phyloP scores from a whole-genome alignment of 2,797 vertebrate species.

The Cynodonichthys magdalenae region DNA sequence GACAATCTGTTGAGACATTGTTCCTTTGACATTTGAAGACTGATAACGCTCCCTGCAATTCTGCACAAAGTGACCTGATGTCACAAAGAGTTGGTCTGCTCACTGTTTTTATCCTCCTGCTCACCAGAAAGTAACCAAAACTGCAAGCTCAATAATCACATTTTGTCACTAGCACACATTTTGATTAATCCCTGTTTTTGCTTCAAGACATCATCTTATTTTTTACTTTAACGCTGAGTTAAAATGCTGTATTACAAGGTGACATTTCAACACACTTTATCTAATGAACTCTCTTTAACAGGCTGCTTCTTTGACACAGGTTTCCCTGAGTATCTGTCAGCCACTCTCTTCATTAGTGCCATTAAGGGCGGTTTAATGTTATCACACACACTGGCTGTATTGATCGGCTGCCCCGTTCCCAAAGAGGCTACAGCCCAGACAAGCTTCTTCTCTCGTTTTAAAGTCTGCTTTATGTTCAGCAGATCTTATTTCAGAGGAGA shows the following conservation, averaged over 20 bases:
- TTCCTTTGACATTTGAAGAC: conserved; percentile 62
- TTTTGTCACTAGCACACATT: background rate
- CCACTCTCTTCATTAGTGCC: conserved; percentile 76
- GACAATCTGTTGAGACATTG: conserved; percentile 46
- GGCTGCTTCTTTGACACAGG: conserved; percentile 33
- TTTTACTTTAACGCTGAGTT: background rate
- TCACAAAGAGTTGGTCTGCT: conserved; percentile 20
- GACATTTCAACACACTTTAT: conserved; percentile 7
- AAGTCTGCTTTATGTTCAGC: conserved; percentile 26
- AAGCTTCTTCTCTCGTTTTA: conserved; percentile 41
- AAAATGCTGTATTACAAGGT: background rate
- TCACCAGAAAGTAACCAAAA: background rate
- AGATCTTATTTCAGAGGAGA: conserved; percentile 11
- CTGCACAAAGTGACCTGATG: conserved; percentile 38
- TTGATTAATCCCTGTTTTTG: background rate
- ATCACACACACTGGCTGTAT: conserved; percentile 67
- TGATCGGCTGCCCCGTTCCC: conserved; percentile 62
- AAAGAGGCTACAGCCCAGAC: conserved; percentile 35
- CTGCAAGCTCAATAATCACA: background rate
- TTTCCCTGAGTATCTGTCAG: conserved; percentile 49
- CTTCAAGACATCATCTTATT: background rate
- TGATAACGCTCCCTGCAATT: conserved; percentile 44
- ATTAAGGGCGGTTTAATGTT: conserved; percentile 69
- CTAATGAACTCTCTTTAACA: conserved; percentile 28
- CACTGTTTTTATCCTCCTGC: conserved; percentile 1